These are phyloP conservation scores for Piprites chloris DNA, from an alignment of 2,113 vertebrate species.

Conservation along the genomic window DNA sequence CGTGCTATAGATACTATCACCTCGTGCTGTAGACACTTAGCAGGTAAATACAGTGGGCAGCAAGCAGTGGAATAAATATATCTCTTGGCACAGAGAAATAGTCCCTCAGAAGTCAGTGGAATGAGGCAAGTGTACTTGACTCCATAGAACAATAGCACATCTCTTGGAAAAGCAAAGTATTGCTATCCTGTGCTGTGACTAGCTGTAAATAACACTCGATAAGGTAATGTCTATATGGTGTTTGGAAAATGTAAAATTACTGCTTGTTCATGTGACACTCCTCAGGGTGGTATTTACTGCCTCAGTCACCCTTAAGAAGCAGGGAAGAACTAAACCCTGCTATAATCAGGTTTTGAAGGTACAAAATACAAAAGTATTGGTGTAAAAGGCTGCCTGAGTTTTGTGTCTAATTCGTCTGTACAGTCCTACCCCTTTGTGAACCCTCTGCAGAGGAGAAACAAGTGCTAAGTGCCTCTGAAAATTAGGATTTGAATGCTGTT, in stretches of 20 bases:
- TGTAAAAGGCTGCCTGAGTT: not conserved
- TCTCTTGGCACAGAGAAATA: not conserved
- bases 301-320: not conserved
- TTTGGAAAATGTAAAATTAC: not conserved
- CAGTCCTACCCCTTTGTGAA: not conserved
- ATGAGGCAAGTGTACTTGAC: conserved; percentile 31
- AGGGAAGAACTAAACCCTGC: not conserved
- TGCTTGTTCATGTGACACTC: not conserved
- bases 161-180: not conserved
- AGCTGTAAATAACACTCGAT: not conserved
- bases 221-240: not conserved
- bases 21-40: not conserved
- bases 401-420: not conserved
- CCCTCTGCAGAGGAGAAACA: not conserved
- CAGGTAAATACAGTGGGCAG: conserved; percentile 30
- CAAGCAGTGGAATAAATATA: conserved; percentile 5
- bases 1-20: not conserved
- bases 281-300: not conserved
- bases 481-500: not conserved
- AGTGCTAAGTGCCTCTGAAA: not conserved
- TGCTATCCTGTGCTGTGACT: not conserved
- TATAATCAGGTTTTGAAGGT: not conserved
- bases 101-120: conserved; percentile 4
- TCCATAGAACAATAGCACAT: not conserved
- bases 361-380: not conserved